Evolutionary conservation across 2,888 invertebrate species (phyloP), one percentile per base, ranked within the genome.

Genomic region (Machimus rusticus): DNA sequence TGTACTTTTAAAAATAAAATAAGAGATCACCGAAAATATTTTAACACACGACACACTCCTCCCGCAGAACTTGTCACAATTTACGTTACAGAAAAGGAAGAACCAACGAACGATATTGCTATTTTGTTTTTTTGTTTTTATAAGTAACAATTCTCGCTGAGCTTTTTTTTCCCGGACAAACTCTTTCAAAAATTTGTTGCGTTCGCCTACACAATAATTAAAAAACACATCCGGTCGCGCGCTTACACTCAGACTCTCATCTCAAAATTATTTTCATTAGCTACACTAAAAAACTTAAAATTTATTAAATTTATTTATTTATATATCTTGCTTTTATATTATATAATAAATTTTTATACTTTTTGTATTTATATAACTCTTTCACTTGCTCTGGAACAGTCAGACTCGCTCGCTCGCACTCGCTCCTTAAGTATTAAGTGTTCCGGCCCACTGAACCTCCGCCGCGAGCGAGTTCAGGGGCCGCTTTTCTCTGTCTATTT

Each of bases 201-300:
- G 76, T 84, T 84, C 74, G 37, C 55, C 66, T 43, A 84, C 57
- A 74, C 74, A 84, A 66, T 84, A 57, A 84, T 39, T 85, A 51
- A 85, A 74, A 85, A 85, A 85, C 85, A 85, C 85, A 74, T 82
- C 9, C 39, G 51, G 66, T 66, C 43, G 14, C 43, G 16, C 43
- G 74, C 85, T 39, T 79, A 28, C 74, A 85, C 74, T 74, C 74
- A 85, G 28, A 74, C 46, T 34, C 74, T 85, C 85, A 85, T 66
- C 39, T 57, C 82, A 85, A 85, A 84, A 85, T 74, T 85, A 87
- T 87, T 88, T 88, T 88, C 86, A 88, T 89, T 89, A 89, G 87
- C 89, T 89, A 89, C 89, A 89, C 89, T 89, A 89, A 87, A 87
- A 89, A 89, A 88, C 88, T 89, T 88, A 89, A 87, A 88, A 86